These are phyloP conservation scores for Neosilurus hyrtlii DNA, from an alignment of 2,797 vertebrate genomes.

Conservation along the genomic window DNA sequence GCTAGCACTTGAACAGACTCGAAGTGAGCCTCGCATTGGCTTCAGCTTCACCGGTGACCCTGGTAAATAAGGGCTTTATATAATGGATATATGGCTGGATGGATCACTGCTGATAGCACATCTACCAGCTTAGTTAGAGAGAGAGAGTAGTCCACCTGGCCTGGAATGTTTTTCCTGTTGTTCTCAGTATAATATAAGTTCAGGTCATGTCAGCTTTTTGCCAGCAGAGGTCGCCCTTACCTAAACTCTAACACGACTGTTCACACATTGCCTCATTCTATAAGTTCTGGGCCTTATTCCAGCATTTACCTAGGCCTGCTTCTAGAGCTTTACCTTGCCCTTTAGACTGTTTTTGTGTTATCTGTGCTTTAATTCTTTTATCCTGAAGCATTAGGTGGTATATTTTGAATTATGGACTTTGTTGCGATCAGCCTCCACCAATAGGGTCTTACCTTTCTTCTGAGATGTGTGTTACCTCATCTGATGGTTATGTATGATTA, in stretches of 20 bases:
- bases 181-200: not conserved
- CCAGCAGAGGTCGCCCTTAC: constrained; percentile 8
- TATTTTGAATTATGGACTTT: not conserved
- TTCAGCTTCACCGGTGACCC: too few species aligned
- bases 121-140: too few species aligned
- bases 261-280: not conserved
- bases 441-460: not conserved
- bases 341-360: not conserved
- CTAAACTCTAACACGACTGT: not conserved
- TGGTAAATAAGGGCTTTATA: too few species aligned
- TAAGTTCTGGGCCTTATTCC: not conserved
- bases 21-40: too few species aligned
- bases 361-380: not conserved
- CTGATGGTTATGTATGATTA: not conserved
- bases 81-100: too few species aligned
- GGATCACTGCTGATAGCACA: not conserved
- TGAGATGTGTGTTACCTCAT: not conserved
- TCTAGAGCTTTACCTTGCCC: not conserved
- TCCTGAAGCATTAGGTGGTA: not conserved
- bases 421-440: not conserved
- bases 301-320: not conserved
- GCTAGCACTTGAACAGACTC: too few species aligned
- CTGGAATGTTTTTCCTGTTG: not conserved
- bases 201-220: not conserved
- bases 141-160: not conserved